These are phyloP conservation scores for Pasiphila rectangulata DNA, from an alignment of 2,888 invertebrate species.

Conservation along the genomic window DNA sequence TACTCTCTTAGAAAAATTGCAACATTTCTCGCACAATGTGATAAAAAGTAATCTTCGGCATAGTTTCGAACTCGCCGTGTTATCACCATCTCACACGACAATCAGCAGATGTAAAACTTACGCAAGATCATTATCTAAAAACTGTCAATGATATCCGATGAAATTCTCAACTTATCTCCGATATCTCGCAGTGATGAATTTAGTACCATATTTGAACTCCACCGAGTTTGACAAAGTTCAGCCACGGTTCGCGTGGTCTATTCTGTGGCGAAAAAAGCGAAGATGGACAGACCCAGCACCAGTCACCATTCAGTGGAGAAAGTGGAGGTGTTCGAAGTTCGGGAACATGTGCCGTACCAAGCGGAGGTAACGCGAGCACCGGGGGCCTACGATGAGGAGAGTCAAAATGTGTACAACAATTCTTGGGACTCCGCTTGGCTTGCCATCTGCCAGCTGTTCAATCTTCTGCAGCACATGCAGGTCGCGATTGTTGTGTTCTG, in stretches of 20 bases:
- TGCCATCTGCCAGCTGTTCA: constrained; percentile 68
- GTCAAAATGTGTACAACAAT: constrained; percentile 52
- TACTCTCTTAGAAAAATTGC: constrained; percentile 47
- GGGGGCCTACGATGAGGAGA: constrained; percentile 65
- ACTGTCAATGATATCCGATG: constrained; percentile 67
- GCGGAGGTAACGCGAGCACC: constrained; percentile 69
- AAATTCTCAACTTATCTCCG: constrained; percentile 59
- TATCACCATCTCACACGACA: constrained; percentile 40
- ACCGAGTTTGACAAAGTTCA: constrained; percentile 20
- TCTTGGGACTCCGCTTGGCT: constrained; percentile 70
- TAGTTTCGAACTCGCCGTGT: constrained; percentile 26
- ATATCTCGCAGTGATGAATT: constrained; percentile 38
- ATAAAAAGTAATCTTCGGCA: constrained; percentile 55
- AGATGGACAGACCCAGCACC: constrained; percentile 72
- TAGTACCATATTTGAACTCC: constrained; percentile 41
- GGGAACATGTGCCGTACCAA: constrained; percentile 74
- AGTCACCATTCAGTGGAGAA: constrained; percentile 67
- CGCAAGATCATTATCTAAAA: constrained; percentile 66
- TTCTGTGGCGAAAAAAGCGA: constrained; percentile 37
- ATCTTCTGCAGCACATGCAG: constrained; percentile 71
- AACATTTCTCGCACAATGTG: constrained; percentile 45
- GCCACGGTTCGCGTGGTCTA: constrained; percentile 50
- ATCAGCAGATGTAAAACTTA: constrained; percentile 46
- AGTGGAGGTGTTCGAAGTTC: constrained; percentile 70
- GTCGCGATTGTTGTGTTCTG: constrained; percentile 71